These are phyloP conservation scores for Dinoponera quadriceps DNA, from an alignment of 1,140 invertebrate species.

Conservation along the genomic window DNA sequence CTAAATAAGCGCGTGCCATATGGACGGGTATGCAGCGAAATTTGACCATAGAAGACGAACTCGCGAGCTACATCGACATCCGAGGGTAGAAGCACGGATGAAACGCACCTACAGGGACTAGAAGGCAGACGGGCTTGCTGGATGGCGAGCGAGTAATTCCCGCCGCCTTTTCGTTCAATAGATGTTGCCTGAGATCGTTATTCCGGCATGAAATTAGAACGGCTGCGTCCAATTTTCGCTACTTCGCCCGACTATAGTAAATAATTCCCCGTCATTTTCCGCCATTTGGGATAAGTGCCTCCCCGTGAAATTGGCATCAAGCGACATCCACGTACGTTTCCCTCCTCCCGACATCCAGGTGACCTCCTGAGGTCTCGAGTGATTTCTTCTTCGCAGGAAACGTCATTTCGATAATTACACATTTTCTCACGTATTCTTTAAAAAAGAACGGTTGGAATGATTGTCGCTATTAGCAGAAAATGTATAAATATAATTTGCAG, in stretches of 20 bases:
- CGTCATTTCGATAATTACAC: neutral
- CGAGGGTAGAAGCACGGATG: slow-evolving; percentile 7
- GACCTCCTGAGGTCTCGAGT: slow-evolving; percentile 17
- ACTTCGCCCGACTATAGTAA: slow-evolving; percentile 75
- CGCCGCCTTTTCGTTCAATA: slow-evolving; percentile 61
- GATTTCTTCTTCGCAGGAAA: slow-evolving; percentile 14
- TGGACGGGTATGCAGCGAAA: slow-evolving; percentile 2
- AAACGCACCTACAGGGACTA: slow-evolving; percentile 28
- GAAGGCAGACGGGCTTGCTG: slow-evolving; percentile 23
- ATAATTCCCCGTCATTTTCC: slow-evolving; percentile 80
- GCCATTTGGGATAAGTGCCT: slow-evolving; percentile 77
- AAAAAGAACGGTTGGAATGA: neutral
- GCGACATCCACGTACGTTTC: slow-evolving; percentile 62
- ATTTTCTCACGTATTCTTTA: slow-evolving; percentile 1
- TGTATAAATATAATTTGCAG: neutral
- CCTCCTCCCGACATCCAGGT: slow-evolving; percentile 39
- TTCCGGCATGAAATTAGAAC: slow-evolving; percentile 80
- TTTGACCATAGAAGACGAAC: slow-evolving; percentile 43
- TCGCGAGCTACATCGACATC: slow-evolving; percentile 37
- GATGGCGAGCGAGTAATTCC: slow-evolving; percentile 26
- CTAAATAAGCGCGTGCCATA: slow-evolving; percentile 28
- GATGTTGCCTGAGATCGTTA: slow-evolving; percentile 67
- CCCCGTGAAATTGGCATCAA: slow-evolving; percentile 73
- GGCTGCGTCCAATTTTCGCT: slow-evolving; percentile 79
- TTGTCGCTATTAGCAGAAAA: neutral